Evolutionary conservation across 1,140 invertebrate genomes (phyloP), one percentile per base, ranked within the genome.

Genomic region (Orius insidiosus): DNA sequence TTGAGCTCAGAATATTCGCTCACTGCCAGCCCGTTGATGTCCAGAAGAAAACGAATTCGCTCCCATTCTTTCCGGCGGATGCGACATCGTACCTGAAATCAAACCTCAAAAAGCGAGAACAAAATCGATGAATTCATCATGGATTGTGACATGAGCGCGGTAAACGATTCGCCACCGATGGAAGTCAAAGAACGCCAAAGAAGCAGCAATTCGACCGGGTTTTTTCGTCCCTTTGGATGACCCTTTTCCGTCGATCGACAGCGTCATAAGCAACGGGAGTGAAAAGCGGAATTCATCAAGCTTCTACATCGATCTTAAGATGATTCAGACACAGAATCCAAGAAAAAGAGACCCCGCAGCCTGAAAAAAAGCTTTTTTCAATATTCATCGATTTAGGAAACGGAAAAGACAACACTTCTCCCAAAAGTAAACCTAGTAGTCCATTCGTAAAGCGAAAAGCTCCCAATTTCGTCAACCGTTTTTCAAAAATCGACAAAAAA

Each of bases 291-390:
- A 50, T 16, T 54, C 50, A n/a, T 54, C 51, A 43, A 52, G 74
- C 15, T 76, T 75, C 53, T 77, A 75, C 53, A 70, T 79, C 1
- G 75, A 72, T 53, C 53, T 77, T 19, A 72, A 70, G 24, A 71
- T 14, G 42, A 45, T 14, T 46, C 63, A 0, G 52, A 34, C 32
- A 40, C 42, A 5, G 36, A 19, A 1, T 2, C 4, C 3, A 57
- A 58, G 11, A 49, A 54, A 54, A 48, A 38, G 49, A 35, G 11
- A 34, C 43, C 16, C 48, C 49, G 14, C 51, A 50, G 8, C 65
- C 68, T 24, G 74, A 74, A 33, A 77, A 77, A 52, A 78, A 76
- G 52, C 74, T 80, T 24, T 80, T 80, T 53, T 76, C 75, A 3
- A 79, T 80, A 76, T 78, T 79, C 33, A 79, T 80, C 40, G 74